Evolutionary conservation across 2,113 vertebrate genomes (phyloP).

Genomic region (Mirza zaza): DNA sequence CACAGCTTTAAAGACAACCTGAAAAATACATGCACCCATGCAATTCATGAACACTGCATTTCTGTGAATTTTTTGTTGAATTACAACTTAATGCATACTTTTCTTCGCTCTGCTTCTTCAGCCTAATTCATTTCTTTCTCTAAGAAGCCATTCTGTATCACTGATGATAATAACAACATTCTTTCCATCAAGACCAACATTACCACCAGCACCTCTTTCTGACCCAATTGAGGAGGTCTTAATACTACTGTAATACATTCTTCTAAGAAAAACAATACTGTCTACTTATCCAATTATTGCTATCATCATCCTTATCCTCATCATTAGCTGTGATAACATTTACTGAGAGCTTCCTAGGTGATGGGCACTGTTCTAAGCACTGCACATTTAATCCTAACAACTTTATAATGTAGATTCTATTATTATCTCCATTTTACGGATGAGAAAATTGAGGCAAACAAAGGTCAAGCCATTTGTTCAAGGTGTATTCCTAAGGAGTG

Average conservation of each 20-base stretch:
- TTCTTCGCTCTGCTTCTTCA: background rate
- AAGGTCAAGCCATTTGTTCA: background rate
- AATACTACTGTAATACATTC: background rate
- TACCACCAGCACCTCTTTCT: background rate
- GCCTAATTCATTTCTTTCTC: background rate
- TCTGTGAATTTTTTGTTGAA: background rate
- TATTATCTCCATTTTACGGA: background rate
- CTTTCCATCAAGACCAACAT: background rate
- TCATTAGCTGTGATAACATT: background rate
- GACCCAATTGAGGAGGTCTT: background rate
- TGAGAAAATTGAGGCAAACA: background rate
- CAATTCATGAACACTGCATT: background rate
- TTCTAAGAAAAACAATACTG: background rate
- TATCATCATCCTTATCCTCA: background rate
- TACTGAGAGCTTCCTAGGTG: background rate
- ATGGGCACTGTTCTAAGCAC: background rate
- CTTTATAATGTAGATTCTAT: background rate
- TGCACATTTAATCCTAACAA: background rate
- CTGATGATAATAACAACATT: background rate
- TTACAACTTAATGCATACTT: background rate
- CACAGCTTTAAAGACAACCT: background rate
- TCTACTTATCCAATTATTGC: background rate
- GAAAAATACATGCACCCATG: background rate
- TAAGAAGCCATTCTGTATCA: background rate
- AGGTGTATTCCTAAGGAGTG: background rate